phyloP scores from a whole-genome alignment of 2,113 vertebrate genomes.

The Peromyscus polionotus region DNA sequence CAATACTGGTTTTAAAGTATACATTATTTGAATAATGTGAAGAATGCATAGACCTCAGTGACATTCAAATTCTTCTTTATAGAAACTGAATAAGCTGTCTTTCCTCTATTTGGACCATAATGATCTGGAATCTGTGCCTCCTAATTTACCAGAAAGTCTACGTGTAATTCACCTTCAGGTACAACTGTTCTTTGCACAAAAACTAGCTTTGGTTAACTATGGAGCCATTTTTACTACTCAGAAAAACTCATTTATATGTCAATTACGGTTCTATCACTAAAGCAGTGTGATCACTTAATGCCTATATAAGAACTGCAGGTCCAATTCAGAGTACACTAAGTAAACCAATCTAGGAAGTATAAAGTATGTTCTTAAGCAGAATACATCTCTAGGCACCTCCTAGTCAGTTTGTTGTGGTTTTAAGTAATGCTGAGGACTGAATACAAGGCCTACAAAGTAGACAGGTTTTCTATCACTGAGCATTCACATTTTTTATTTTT shows the following conservation, averaged over 20 bases:
- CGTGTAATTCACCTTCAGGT: constrained; percentile 97
- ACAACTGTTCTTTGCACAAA: constrained; percentile 54
- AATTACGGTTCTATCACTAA: background rate
- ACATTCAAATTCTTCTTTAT: constrained; percentile 65
- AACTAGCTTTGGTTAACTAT: constrained; percentile 18
- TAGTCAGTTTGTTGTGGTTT: background rate
- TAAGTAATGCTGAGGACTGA: background rate
- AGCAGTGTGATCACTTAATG: background rate
- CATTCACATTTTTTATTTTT: background rate
- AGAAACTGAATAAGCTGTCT: constrained; percentile 93
- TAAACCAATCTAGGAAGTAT: background rate
- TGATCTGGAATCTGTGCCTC: constrained; percentile 94
- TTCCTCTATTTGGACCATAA: constrained; percentile 95
- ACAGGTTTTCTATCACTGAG: background rate
- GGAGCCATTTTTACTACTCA: background rate
- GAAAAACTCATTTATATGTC: background rate
- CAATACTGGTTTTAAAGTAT: background rate
- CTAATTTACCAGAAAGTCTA: constrained; percentile 93
- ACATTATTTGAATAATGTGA: constrained; percentile 17
- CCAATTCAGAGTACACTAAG: background rate
- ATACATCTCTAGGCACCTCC: background rate
- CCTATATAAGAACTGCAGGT: background rate
- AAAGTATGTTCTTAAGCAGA: background rate
- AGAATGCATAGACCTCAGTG: constrained; percentile 4
- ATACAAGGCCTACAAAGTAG: background rate